These are phyloP conservation scores for Artibeus jamaicensis DNA, from an alignment of 2,797 vertebrate genomes.

Conservation along the genomic window DNA sequence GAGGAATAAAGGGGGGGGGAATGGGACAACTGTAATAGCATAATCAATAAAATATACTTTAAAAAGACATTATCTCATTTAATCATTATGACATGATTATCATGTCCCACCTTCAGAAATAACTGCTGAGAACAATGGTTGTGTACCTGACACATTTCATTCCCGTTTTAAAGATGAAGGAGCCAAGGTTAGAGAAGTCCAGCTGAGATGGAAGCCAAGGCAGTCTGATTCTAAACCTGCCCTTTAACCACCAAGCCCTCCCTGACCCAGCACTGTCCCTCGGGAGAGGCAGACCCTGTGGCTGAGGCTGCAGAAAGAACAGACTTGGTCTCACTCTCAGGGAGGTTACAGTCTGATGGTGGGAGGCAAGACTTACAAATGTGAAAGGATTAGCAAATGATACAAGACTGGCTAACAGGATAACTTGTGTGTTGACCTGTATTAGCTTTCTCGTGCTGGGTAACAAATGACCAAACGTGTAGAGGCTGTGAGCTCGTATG, in stretches of 20 bases:
- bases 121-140: neutral
- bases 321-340: neutral
- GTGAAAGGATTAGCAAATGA: neutral
- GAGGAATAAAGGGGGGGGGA: no score
- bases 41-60: no score
- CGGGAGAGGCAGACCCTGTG: neutral
- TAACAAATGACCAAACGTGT: neutral
- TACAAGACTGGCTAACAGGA: no score
- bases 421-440: neutral
- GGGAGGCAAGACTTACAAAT: neutral
- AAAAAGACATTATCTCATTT: neutral
- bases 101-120: neutral
- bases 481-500: neutral
- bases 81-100: neutral
- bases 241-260: no score
- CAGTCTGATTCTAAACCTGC: neutral
- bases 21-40: no score
- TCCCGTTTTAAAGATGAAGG: neutral
- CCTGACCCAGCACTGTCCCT: accelerated
- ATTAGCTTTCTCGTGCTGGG: neutral
- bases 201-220: neutral
- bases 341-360: neutral
- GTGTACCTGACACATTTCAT: neutral
- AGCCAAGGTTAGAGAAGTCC: neutral
- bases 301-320: neutral